Conservation (phyloP, 2,888 invertebrate species). For the Mayetiola destructor region DNA sequence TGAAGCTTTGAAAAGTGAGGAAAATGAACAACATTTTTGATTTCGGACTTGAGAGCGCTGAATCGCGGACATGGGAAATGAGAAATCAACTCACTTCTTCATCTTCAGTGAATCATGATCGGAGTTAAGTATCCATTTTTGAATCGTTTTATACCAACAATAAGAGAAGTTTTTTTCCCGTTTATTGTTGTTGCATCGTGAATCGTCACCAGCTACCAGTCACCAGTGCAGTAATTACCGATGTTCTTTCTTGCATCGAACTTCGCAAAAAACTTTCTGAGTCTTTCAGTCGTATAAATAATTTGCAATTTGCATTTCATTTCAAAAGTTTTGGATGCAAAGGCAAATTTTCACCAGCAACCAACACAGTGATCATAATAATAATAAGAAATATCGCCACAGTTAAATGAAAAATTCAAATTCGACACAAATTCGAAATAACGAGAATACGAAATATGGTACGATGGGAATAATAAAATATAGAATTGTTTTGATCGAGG, state of each 20-base stretch:
- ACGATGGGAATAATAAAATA: conserved; percentile 2
- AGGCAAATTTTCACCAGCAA: too few species aligned
- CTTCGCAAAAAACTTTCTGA: neutral
- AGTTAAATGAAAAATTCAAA: too few species aligned
- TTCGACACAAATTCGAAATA: too few species aligned
- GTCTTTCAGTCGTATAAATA: too few species aligned
- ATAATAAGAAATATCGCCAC: too few species aligned
- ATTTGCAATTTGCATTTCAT: neutral
- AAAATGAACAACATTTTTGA: conserved; percentile 1
- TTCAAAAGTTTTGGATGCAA: neutral
- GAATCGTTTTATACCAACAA: neutral
- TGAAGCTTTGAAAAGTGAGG: neutral
- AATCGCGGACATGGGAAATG: neutral
- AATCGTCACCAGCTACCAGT: too few species aligned
- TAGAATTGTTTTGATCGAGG: too few species aligned
- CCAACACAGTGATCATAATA: too few species aligned
- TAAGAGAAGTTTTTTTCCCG: too few species aligned
- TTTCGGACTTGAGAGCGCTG: neutral
- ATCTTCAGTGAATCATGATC: too few species aligned
- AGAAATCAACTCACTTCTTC: neutral
- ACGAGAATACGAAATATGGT: too few species aligned
- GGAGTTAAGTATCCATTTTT: neutral
- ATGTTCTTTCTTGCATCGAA: neutral
- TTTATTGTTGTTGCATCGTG: too few species aligned
- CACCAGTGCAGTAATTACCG: conserved; percentile 1